These are phyloP conservation scores for Trissonchulus sp. DNA, from an alignment of 2,888 invertebrate genomes.

Conservation along the genomic window DNA sequence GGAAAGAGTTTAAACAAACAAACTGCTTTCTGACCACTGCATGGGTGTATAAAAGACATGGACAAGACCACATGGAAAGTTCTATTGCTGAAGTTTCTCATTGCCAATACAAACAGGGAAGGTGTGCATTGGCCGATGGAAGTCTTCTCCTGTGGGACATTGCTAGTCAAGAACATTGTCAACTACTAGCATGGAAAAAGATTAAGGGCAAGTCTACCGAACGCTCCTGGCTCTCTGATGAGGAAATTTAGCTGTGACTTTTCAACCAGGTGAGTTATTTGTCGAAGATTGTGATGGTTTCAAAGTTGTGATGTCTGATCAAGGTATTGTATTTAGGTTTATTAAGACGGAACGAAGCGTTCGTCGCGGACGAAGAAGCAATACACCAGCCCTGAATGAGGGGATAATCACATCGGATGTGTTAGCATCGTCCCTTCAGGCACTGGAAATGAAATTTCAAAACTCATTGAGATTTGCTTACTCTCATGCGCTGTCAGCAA, in stretches of 20 bases:
- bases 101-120: background rate
- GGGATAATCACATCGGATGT: too few species aligned
- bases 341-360: too few species aligned
- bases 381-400: too few species aligned
- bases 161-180: background rate
- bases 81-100: background rate
- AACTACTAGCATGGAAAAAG: background rate
- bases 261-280: too few species aligned
- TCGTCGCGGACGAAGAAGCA: too few species aligned
- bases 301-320: too few species aligned
- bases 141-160: slow-evolving; percentile 9
- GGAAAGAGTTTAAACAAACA: slow-evolving; percentile 8
- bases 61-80: background rate
- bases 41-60: slow-evolving; percentile 16
- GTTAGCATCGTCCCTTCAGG: too few species aligned
- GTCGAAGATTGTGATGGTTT: too few species aligned
- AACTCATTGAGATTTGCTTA: too few species aligned
- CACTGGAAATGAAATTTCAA: too few species aligned
- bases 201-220: background rate
- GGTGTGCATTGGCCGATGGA: slow-evolving; percentile 6
- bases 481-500: too few species aligned
- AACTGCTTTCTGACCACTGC: slow-evolving; percentile 11
- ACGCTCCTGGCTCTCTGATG: slow-evolving; percentile 12
- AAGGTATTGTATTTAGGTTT: too few species aligned
- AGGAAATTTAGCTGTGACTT: slow-evolving; percentile 16